phyloP scores from a whole-genome alignment of 1,140 invertebrate species.

The Mactra quadrangularis region DNA sequence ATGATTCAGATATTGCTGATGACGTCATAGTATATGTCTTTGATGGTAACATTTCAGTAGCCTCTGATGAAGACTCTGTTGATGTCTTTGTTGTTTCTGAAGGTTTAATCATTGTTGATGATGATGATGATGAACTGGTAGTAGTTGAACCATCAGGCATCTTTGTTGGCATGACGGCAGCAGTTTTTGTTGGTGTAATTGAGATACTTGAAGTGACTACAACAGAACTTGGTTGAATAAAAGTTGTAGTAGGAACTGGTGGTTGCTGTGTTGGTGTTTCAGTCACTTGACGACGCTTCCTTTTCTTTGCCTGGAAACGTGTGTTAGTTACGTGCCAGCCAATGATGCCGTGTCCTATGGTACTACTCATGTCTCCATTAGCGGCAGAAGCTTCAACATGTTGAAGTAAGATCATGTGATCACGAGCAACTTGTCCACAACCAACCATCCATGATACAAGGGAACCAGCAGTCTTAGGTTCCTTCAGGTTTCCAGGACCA shows the following conservation, averaged over 20 bases:
- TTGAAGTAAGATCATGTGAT: constrained; percentile 85
- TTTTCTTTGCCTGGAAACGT: constrained; percentile 80
- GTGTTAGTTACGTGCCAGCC: constrained; percentile 87
- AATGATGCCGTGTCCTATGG: constrained; percentile 87
- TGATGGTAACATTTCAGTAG: constrained; percentile 62
- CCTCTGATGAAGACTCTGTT: background rate
- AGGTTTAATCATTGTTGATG: constrained; percentile 4
- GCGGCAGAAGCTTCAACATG: constrained; percentile 86
- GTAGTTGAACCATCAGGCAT: constrained; percentile 59
- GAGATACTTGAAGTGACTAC: constrained; percentile 45
- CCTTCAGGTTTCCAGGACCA: constrained; percentile 86
- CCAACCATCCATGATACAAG: constrained; percentile 88
- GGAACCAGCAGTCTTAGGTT: constrained; percentile 84
- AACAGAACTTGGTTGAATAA: constrained; percentile 60
- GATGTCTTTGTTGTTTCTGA: constrained; percentile 27
- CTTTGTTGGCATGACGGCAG: constrained; percentile 61
- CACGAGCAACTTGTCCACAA: constrained; percentile 87
- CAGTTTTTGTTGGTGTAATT: constrained; percentile 70
- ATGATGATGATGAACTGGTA: constrained; percentile 32
- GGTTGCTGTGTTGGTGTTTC: constrained; percentile 66
- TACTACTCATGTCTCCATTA: constrained; percentile 87
- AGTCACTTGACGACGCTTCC: constrained; percentile 62
- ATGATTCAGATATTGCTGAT: constrained; percentile 12
- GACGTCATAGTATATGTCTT: constrained; percentile 66
- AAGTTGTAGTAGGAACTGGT: constrained; percentile 69